Percentiles rank a stretch among this genome's conserved stretches.
Evolutionary conservation across 2,888 invertebrate species (phyloP).

Genomic region (Gisinianus flammeolus): DNA sequence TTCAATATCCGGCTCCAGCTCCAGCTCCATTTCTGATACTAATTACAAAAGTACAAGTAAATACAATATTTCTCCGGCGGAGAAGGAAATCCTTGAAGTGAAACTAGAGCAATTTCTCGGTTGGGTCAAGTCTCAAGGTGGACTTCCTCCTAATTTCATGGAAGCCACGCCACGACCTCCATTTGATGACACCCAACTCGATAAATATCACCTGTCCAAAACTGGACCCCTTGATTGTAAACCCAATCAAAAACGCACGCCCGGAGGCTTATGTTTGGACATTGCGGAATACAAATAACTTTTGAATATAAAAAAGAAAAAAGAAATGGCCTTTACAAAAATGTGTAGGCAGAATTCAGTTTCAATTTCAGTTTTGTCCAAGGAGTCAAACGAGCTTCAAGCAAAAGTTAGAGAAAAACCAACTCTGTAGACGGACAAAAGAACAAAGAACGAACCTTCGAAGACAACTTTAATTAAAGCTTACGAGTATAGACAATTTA

Average conservation of each 20-base stretch:
- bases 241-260: neutral
- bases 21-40: too few relatives aligned
- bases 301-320: neutral
- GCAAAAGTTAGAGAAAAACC: too few relatives aligned
- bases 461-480: too few relatives aligned
- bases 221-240: neutral
- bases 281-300: neutral
- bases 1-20: too few relatives aligned
- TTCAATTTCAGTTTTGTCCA: too few relatives aligned
- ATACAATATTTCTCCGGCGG: neutral
- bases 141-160: slow-evolving; percentile 19
- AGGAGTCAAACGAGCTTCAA: too few relatives aligned
- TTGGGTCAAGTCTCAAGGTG: slow-evolving; percentile 16
- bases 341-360: too few relatives aligned
- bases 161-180: neutral
- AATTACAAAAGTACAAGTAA: neutral
- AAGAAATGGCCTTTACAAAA: too few relatives aligned
- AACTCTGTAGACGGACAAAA: too few relatives aligned
- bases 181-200: neutral
- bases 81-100: neutral
- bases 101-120: slow-evolving; percentile 1
- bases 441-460: too few relatives aligned
- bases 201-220: neutral
- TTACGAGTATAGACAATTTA: too few relatives aligned
- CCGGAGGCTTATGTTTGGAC: neutral